A percentile compares a stretch with the other conserved stretches of the same genome.
Conservation (phyloP, 92 coral and sea anemone genomes). For the Porites rus region DNA sequence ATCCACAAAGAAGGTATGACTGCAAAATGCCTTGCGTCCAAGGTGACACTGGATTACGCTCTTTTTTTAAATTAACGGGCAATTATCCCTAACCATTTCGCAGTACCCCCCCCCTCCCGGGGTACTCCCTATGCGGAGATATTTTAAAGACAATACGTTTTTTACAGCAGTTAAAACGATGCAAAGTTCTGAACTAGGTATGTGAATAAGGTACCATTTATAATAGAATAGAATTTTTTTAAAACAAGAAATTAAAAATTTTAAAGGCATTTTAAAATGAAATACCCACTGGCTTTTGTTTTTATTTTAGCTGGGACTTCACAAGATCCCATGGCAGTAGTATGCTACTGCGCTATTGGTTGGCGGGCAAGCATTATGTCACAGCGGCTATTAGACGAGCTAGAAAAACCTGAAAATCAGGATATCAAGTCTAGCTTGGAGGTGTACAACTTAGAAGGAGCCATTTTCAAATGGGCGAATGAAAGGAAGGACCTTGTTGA, state of each 20-base stretch:
- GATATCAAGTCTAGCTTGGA: conserved; percentile 41
- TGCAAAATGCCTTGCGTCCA: not conserved
- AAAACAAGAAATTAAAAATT: too few species aligned
- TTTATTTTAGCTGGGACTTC: conserved; percentile 33
- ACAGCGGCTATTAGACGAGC: conserved; percentile 67
- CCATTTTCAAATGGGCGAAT: conserved; percentile 93
- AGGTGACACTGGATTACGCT: not conserved
- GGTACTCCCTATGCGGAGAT: too few species aligned
- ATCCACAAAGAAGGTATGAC: conserved; percentile 62
- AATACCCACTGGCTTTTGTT: not conserved
- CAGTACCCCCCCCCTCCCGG: not conserved
- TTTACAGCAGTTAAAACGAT: too few species aligned
- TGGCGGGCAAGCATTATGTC: conserved; percentile 85
- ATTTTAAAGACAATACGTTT: too few species aligned
- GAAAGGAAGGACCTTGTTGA: conserved; percentile 76
- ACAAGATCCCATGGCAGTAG: conserved; percentile 61
- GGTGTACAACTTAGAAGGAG: conserved; percentile 83
- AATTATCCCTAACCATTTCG: not conserved
- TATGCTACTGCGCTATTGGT: conserved; percentile 90
- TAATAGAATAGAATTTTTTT: too few species aligned
- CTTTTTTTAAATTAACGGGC: not conserved
- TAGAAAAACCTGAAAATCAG: conserved; percentile 66
- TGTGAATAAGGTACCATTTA: too few species aligned
- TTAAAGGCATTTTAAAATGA: not conserved
- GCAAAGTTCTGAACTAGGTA: too few species aligned